phyloP scores from a whole-genome alignment of 2,797 vertebrate genomes.

The Trematomus bernacchii region DNA sequence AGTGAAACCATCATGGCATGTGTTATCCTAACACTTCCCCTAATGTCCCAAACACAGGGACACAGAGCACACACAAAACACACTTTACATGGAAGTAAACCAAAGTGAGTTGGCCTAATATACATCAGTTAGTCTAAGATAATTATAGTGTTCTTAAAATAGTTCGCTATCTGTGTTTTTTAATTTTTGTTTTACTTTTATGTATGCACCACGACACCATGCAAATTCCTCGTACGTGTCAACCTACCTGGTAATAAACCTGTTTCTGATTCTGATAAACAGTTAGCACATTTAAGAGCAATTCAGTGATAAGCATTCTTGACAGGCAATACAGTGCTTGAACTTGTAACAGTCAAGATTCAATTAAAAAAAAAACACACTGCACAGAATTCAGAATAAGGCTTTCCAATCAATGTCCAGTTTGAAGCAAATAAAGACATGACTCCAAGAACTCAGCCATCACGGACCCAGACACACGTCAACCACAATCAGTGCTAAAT shows the following conservation, averaged over 20 bases:
- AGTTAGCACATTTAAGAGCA: slow-evolving; percentile 2
- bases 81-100: slow-evolving; percentile 26
- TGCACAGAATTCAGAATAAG: not conserved
- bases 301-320: slow-evolving; percentile 29
- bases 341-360: slow-evolving; percentile 18
- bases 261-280: slow-evolving; percentile 16
- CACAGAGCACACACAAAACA: not conserved
- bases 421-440: slow-evolving; percentile 42
- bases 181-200: too few relatives aligned
- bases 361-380: not conserved
- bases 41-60: slow-evolving; percentile 21
- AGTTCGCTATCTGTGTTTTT: too few relatives aligned
- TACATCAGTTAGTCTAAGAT: slow-evolving; percentile 6
- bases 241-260: too few relatives aligned
- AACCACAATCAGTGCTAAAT: slow-evolving; percentile 25
- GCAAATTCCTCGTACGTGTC: too few relatives aligned
- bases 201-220: too few relatives aligned
- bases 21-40: slow-evolving; percentile 32
- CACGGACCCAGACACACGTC: slow-evolving; percentile 25
- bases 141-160: too few relatives aligned
- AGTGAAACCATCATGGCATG: slow-evolving; percentile 26
- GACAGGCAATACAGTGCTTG: not conserved
- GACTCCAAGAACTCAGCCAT: slow-evolving; percentile 55
- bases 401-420: slow-evolving; percentile 37
- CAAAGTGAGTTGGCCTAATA: slow-evolving; percentile 4